These are phyloP conservation scores for Meloidogyne floridensis DNA, from an alignment of 1,140 invertebrate genomes.

Conservation along the genomic window DNA sequence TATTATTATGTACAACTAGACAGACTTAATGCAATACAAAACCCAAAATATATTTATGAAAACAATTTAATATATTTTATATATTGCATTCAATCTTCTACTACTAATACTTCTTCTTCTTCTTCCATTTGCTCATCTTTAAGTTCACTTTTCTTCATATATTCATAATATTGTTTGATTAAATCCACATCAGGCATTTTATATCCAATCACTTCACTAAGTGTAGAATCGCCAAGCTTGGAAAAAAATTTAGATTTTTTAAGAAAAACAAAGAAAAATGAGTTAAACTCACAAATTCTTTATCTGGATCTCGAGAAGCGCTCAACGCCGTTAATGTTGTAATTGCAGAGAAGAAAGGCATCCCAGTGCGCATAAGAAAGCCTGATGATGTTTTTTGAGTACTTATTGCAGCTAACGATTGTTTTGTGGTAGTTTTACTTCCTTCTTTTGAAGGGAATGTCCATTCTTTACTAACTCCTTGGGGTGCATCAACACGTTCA, in stretches of 20 bases:
- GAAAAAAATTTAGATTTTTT: neutral
- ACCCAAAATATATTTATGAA: no score
- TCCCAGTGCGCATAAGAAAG: neutral
- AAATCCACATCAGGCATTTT: neutral
- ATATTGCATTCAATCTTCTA: neutral
- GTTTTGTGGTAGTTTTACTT: neutral
- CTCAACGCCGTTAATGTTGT: slow-evolving; percentile 17
- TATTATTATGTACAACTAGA: no score
- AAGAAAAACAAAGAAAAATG: neutral
- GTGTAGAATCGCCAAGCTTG: neutral
- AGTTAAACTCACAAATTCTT: neutral
- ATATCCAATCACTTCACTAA: slow-evolving; percentile 7
- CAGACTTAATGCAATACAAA: no score
- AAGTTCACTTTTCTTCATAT: neutral
- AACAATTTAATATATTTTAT: no score
- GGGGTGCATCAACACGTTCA: neutral
- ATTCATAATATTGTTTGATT: slow-evolving; percentile 5
- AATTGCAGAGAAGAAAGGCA: slow-evolving; percentile 1
- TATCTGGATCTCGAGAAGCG: slow-evolving; percentile 13
- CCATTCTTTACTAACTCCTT: neutral
- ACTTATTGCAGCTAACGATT: neutral
- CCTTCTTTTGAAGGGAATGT: neutral
- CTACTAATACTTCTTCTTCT: neutral
- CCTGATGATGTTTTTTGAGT: neutral
- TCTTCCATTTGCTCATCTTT: neutral